These are phyloP conservation scores for Chaenocephalus aceratus DNA, from an alignment of 2,113 vertebrate genomes.

Conservation along the genomic window DNA sequence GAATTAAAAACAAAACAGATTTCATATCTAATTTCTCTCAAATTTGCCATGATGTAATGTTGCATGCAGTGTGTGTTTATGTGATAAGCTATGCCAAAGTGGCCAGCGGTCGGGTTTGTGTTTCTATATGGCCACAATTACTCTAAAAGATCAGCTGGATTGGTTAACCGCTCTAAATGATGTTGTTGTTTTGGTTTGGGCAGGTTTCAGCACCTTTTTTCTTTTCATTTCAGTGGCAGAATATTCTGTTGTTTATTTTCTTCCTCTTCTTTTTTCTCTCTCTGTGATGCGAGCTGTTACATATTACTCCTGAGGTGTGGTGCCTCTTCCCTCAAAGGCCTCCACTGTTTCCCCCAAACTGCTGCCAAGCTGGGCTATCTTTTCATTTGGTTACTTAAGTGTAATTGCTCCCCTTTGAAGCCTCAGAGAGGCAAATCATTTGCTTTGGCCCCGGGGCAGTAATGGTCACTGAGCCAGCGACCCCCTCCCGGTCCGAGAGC, in stretches of 20 bases:
- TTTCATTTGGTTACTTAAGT: slow-evolving; percentile 91
- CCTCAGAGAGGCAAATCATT: slow-evolving; percentile 89
- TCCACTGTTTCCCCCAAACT: slow-evolving; percentile 85
- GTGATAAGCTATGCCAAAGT: slow-evolving; percentile 29
- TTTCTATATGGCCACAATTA: slow-evolving; percentile 59
- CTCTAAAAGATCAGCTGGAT: slow-evolving; percentile 67
- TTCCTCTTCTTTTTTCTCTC: slow-evolving; percentile 48
- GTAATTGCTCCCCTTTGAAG: slow-evolving; percentile 90
- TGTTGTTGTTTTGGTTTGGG: slow-evolving; percentile 77
- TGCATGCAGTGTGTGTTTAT: slow-evolving; percentile 42
- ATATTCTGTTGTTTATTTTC: slow-evolving; percentile 74
- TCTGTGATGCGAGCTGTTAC: slow-evolving; percentile 78
- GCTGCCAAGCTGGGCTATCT: slow-evolving; percentile 87
- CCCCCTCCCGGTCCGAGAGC: slow-evolving; percentile 83
- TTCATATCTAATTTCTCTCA: slow-evolving; percentile 20
- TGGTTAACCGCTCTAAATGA: slow-evolving; percentile 67
- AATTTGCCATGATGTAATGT: slow-evolving; percentile 29
- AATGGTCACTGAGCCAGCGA: slow-evolving; percentile 84
- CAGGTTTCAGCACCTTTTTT: slow-evolving; percentile 64
- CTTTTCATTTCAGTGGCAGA: slow-evolving; percentile 62
- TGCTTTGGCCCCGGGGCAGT: slow-evolving; percentile 85
- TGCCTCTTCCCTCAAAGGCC: slow-evolving; percentile 83
- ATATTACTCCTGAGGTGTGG: slow-evolving; percentile 85
- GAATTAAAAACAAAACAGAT: background rate
- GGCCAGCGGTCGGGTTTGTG: slow-evolving; percentile 50